Evolutionary conservation across 64 coral and sea anemone species (phyloP).

Genomic region (Montipora sp.): DNA sequence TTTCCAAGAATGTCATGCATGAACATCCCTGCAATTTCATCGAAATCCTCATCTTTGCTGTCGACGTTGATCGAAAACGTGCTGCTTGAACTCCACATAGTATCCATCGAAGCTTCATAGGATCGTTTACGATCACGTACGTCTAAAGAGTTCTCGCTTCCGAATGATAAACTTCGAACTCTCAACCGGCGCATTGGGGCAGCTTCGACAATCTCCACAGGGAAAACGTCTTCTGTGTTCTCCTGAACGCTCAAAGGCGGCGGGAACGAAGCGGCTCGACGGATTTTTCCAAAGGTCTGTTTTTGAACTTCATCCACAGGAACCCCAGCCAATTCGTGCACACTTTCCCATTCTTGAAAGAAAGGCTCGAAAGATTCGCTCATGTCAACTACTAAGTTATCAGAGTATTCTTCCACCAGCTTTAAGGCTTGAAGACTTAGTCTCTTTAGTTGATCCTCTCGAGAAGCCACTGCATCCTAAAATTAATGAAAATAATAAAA

Average conservation of each 20-base stretch:
- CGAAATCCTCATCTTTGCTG: slow-evolving; percentile 62
- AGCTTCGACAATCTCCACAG: neutral
- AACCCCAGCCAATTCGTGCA: slow-evolving; percentile 85
- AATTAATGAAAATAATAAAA: neutral
- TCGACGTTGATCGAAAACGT: slow-evolving; percentile 92
- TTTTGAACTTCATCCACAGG: slow-evolving; percentile 54
- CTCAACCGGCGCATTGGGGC: neutral
- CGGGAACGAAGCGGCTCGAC: slow-evolving; percentile 11
- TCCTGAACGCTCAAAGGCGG: neutral
- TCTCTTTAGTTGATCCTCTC: slow-evolving; percentile 69
- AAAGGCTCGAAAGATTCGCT: slow-evolving; percentile 81
- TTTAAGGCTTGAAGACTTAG: slow-evolving; percentile 78
- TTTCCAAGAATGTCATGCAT: slow-evolving; percentile 11
- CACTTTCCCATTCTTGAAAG: slow-evolving; percentile 83
- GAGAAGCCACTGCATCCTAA: slow-evolving; percentile 77
- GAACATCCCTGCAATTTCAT: neutral
- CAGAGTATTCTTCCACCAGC: slow-evolving; percentile 85
- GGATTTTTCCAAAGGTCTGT: slow-evolving; percentile 55
- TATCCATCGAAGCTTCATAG: slow-evolving; percentile 85
- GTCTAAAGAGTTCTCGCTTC: slow-evolving; percentile 69
- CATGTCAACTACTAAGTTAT: slow-evolving; percentile 86
- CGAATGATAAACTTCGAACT: slow-evolving; percentile 52
- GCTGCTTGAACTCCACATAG: slow-evolving; percentile 84
- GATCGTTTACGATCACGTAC: slow-evolving; percentile 65
- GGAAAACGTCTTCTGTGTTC: slow-evolving; percentile 21